Evolutionary conservation across 2,797 vertebrate genomes (phyloP).

Genomic region (Anniella stebbinsi): DNA sequence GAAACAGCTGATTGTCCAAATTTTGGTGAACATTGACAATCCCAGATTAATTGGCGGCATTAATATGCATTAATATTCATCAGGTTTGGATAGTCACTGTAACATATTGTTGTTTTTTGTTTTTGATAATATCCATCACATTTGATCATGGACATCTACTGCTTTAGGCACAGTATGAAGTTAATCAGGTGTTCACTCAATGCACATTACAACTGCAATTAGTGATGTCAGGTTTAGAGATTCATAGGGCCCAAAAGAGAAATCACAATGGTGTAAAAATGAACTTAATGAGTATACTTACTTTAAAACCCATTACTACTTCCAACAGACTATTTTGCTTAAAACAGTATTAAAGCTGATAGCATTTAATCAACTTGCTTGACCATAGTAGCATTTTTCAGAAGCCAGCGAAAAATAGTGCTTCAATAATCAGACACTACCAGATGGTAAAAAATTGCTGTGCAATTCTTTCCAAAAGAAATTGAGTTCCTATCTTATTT

Average conservation of each 20-base stretch:
- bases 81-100: background rate
- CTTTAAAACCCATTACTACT: conserved; percentile 76
- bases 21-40: background rate
- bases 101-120: conserved; percentile 1
- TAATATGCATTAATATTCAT: background rate
- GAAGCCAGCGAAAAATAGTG: conserved; percentile 69
- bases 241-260: conserved; percentile 66
- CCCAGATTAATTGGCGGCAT: background rate
- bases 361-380: conserved; percentile 77
- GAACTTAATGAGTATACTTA: conserved; percentile 73
- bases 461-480: conserved; percentile 63
- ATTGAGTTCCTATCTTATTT: conserved; percentile 43
- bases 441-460: conserved; percentile 69
- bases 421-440: conserved; percentile 65
- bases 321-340: conserved; percentile 77
- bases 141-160: conserved; percentile 36
- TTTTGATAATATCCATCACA: conserved; percentile 41
- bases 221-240: conserved; percentile 64
- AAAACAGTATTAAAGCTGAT: conserved; percentile 77
- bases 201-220: conserved; percentile 70
- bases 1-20: background rate
- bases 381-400: conserved; percentile 68
- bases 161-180: conserved; percentile 64
- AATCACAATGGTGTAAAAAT: conserved; percentile 72
- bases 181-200: conserved; percentile 61